A percentile compares a stretch with the other conserved stretches of the same genome.
phyloP scores from a whole-genome alignment of 2,113 vertebrate genomes.

The Myotis yumanensis region DNA sequence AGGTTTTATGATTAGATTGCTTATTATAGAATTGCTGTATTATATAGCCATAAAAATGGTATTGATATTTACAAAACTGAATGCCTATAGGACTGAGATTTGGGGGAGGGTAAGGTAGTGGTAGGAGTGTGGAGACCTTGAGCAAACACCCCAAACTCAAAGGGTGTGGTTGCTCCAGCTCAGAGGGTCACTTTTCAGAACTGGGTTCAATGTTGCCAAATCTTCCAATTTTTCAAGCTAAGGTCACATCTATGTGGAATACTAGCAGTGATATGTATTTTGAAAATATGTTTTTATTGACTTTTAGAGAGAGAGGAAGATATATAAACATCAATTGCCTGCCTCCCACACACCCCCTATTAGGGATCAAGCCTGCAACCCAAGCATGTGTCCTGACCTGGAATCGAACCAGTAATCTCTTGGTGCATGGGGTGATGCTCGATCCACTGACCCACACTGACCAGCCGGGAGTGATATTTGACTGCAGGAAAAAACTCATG shows the following conservation, averaged over 20 bases:
- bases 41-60: neutral
- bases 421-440: no score
- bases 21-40: neutral
- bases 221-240: neutral
- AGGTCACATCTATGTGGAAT: neutral
- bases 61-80: neutral
- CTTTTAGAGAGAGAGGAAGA: no score
- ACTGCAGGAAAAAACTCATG: neutral
- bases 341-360: no score
- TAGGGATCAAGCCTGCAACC: no score
- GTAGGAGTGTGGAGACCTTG: neutral
- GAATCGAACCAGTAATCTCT: no score
- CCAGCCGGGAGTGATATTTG: neutral
- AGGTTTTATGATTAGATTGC: neutral
- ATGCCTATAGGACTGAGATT: neutral
- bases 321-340: no score
- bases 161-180: neutral
- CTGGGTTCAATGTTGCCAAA: neutral
- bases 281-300: no score
- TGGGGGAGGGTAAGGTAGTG: neutral
- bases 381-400: no score
- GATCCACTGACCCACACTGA: no score
- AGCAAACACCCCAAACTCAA: neutral
- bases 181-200: neutral
- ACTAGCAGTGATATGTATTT: no score